phyloP scores from a whole-genome alignment of 2,888 invertebrate genomes.

The Hipparchia semele region DNA sequence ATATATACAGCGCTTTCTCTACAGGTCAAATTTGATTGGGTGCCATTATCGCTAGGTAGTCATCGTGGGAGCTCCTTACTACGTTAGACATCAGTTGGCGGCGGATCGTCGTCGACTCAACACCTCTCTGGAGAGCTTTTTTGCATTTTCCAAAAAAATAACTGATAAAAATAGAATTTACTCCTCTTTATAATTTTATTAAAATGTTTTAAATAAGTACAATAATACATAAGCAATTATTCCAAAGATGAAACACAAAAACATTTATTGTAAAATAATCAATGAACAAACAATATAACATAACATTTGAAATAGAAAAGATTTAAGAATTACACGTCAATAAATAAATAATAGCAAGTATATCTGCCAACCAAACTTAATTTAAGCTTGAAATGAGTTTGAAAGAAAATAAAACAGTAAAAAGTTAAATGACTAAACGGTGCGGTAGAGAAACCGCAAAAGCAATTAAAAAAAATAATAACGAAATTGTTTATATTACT shows the following conservation, averaged over 20 bases:
- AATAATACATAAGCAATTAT: background rate
- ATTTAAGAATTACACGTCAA: too few species aligned
- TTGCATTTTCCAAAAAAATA: conserved; percentile 30
- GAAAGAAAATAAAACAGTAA: too few species aligned
- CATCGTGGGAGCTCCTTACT: conserved; percentile 63
- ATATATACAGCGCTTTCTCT: background rate
- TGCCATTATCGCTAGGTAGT: conserved; percentile 62
- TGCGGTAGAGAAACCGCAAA: conserved; percentile 4
- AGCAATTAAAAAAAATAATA: conserved; percentile 18
- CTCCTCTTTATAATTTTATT: background rate
- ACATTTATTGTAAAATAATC: background rate
- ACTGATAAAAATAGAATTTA: conserved; percentile 3
- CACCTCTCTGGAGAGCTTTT: conserved; percentile 51
- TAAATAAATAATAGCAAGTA: too few species aligned
- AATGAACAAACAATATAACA: too few species aligned
- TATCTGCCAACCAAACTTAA: too few species aligned
- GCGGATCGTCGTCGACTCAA: conserved; percentile 72
- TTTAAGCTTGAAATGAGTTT: too few species aligned
- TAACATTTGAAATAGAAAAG: too few species aligned
- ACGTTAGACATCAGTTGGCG: conserved; percentile 65
- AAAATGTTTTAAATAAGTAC: background rate
- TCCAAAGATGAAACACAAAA: background rate
- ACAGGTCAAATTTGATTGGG: conserved; percentile 52
- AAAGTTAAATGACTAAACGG: too few species aligned
- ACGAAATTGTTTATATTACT: conserved; percentile 34